Evolutionary conservation across 2,797 vertebrate species (phyloP).

Genomic region (Botia almorhae): DNA sequence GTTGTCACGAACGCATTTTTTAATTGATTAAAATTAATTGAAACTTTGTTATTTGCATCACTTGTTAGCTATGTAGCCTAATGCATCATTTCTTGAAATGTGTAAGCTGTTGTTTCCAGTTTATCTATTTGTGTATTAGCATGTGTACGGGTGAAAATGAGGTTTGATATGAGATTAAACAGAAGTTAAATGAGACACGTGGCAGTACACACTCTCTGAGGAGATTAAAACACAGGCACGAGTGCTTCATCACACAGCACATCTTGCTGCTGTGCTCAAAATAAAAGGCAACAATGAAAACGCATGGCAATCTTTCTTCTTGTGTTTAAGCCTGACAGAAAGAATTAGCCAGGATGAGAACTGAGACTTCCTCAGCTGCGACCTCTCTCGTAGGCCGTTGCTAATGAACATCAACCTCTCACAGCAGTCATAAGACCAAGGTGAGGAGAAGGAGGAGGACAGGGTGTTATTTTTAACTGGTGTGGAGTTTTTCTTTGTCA

Average conservation of each 20-base stretch:
- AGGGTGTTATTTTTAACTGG: slow-evolving; percentile 57
- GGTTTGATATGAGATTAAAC: slow-evolving; percentile 7
- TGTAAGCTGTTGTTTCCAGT: background rate
- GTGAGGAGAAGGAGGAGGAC: slow-evolving; percentile 55
- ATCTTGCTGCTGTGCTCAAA: slow-evolving; percentile 13
- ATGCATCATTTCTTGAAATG: background rate
- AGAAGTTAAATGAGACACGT: slow-evolving; percentile 30
- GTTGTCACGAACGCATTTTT: background rate
- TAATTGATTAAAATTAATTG: background rate
- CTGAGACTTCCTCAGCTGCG: slow-evolving; percentile 5
- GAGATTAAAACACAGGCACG: background rate
- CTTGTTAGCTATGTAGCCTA: background rate
- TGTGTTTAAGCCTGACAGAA: slow-evolving; percentile 18
- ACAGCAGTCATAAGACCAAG: slow-evolving; percentile 45
- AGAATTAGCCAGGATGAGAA: slow-evolving; percentile 27
- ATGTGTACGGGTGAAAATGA: background rate
- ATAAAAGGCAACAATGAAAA: slow-evolving; percentile 36
- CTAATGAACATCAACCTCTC: slow-evolving; percentile 38
- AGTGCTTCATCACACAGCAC: slow-evolving; percentile 1
- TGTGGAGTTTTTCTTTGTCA: slow-evolving; percentile 43
- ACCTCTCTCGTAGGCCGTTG: slow-evolving; percentile 23
- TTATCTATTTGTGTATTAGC: background rate
- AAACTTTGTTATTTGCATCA: background rate
- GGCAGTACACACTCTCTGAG: background rate
- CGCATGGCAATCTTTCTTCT: background rate